phyloP scores from a whole-genome alignment of 2,797 vertebrate genomes.

The Clamator glandarius region DNA sequence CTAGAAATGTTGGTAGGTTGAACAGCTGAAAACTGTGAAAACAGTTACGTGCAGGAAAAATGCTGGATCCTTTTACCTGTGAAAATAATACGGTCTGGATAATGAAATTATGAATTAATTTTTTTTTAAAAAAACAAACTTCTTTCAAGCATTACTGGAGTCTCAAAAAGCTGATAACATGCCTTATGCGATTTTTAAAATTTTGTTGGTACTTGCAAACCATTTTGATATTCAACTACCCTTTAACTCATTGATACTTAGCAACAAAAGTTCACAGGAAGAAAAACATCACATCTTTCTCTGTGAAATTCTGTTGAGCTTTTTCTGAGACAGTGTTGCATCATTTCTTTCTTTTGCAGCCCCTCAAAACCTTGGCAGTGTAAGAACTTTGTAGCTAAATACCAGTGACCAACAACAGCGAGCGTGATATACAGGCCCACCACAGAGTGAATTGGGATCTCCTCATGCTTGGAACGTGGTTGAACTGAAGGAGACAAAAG shows the following conservation, averaged over 20 bases:
- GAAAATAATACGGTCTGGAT: neutral
- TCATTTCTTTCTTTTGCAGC: neutral
- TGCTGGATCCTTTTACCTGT: neutral
- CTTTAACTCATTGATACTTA: neutral
- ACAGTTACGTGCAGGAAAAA: neutral
- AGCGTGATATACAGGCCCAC: neutral
- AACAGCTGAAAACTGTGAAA: neutral
- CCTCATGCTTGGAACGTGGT: neutral
- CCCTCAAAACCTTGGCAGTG: neutral
- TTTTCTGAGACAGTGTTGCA: neutral
- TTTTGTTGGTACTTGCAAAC: neutral
- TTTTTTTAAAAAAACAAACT: neutral
- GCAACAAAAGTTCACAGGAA: neutral
- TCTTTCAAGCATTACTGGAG: neutral
- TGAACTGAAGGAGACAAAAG: rapidly evolving
- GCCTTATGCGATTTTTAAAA: neutral
- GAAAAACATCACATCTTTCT: rapidly evolving
- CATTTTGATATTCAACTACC: neutral
- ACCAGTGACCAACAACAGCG: neutral
- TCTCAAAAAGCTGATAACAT: neutral
- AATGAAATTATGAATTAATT: neutral
- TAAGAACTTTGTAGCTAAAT: neutral
- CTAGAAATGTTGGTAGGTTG: neutral
- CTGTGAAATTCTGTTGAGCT: neutral
- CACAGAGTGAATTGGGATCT: rapidly evolving